Percentiles rank a stretch among this genome's conserved stretches.
Conservation (phyloP, 2,888 invertebrate species). For the Dasysyrphus tricinctus region DNA sequence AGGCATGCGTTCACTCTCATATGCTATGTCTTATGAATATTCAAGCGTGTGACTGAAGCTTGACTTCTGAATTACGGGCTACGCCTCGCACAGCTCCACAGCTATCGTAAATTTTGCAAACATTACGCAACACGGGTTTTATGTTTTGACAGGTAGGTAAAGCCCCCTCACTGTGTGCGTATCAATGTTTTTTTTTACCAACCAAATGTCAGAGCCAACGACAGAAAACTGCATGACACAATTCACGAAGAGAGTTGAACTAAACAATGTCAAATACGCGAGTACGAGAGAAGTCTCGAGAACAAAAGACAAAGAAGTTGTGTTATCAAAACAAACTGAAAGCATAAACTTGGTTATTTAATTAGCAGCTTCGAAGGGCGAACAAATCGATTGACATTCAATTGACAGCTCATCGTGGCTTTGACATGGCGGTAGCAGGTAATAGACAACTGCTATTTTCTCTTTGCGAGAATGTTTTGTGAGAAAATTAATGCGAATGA, state of each 20-base stretch:
- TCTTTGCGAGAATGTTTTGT: background rate
- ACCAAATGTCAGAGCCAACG: constrained; percentile 54
- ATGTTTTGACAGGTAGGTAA: constrained; percentile 43
- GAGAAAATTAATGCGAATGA: constrained; percentile 1
- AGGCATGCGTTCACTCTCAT: constrained; percentile 58
- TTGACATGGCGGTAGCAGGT: constrained; percentile 51
- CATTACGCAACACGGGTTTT: constrained; percentile 57
- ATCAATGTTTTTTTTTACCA: constrained; percentile 16
- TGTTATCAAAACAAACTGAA: constrained; percentile 12
- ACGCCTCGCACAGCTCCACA: constrained; percentile 44
- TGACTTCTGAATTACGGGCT: constrained; percentile 56
- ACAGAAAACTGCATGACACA: constrained; percentile 46
- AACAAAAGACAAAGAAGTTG: constrained; percentile 31
- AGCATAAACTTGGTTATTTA: constrained; percentile 50
- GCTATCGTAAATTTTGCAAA: constrained; percentile 45
- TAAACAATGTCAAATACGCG: constrained; percentile 49
- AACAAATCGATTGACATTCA: constrained; percentile 69
- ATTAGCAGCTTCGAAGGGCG: constrained; percentile 64
- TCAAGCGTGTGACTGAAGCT: constrained; percentile 45
- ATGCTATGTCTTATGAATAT: constrained; percentile 61
- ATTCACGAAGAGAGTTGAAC: constrained; percentile 39
- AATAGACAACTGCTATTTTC: constrained; percentile 5
- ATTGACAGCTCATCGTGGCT: constrained; percentile 64
- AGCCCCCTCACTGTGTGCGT: constrained; percentile 45
- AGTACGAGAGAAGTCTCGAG: constrained; percentile 2